A percentile compares a stretch with the other conserved stretches of the same genome.
Evolutionary conservation across 2,113 vertebrate genomes (phyloP).

Genomic region (Tetrao urogallus): DNA sequence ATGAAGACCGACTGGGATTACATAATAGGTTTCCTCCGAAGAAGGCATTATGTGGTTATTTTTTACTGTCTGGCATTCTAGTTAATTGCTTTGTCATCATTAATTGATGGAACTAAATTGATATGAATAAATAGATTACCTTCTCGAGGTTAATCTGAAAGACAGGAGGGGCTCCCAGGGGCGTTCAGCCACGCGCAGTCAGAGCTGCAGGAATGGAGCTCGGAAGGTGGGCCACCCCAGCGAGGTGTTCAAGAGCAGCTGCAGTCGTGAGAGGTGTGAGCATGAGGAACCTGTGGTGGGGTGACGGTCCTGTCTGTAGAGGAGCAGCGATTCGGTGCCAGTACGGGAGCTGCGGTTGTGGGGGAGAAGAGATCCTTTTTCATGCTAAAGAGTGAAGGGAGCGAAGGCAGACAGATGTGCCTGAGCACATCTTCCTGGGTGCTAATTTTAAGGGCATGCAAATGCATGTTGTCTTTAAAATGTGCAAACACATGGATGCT

Average conservation of each 20-base stretch:
- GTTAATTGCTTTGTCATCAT: conserved; percentile 74
- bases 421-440: background rate
- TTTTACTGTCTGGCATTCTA: conserved; percentile 67
- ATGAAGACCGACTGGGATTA: conserved; percentile 68
- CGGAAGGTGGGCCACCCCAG: background rate
- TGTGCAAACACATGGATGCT: background rate
- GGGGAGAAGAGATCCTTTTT: background rate
- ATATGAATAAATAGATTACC: conserved; percentile 68
- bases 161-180: background rate
- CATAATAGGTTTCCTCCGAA: conserved; percentile 68
- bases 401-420: background rate
- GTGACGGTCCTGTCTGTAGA: background rate
- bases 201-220: too few relatives aligned
- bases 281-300: background rate
- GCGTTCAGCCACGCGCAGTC: background rate
- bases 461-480: background rate
- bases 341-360: background rate
- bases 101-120: conserved; percentile 66
- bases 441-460: background rate
- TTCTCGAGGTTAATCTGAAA: conserved; percentile 28
- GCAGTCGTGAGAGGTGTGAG: background rate
- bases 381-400: background rate
- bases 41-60: conserved; percentile 62
- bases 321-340: background rate
- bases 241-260: background rate